Evolutionary conservation across 1,140 invertebrate genomes (phyloP).

Genomic region (Acromyrmex echinatior): DNA sequence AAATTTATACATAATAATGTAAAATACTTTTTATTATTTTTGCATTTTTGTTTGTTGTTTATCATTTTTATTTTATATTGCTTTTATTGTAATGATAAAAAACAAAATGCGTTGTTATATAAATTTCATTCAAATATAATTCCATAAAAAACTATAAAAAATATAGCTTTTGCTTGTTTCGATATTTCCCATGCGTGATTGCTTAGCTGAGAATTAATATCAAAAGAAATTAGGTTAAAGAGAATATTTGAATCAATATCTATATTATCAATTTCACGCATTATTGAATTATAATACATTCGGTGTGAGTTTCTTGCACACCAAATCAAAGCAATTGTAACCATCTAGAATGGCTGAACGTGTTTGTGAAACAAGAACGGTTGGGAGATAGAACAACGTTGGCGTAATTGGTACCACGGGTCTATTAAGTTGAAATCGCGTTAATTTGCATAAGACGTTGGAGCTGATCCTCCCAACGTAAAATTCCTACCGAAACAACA

Average conservation of each 20-base stretch:
- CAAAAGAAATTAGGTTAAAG: neutral
- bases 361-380: conserved; percentile 61
- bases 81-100: too few species aligned
- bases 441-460: conserved; percentile 67
- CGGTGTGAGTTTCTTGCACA: neutral
- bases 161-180: neutral
- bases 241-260: conserved; percentile 3
- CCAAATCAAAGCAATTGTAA: conserved; percentile 46
- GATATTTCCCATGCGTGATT: neutral
- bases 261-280: neutral
- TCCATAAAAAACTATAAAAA: neutral
- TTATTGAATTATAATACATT: neutral
- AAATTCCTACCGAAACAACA: conserved; percentile 49
- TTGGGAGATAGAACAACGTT: conserved; percentile 47
- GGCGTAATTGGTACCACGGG: conserved; percentile 57
- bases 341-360: conserved; percentile 32
- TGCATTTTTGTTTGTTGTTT: neutral
- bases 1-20: neutral
- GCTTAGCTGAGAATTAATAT: neutral
- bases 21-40: neutral
- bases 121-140: conserved; percentile 29
- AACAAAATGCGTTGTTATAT: neutral
- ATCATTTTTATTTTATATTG: neutral
- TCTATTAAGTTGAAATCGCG: conserved; percentile 66
- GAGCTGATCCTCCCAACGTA: conserved; percentile 47